Conservation (phyloP, 2,797 vertebrate species). For the Galagoides demidoff region DNA sequence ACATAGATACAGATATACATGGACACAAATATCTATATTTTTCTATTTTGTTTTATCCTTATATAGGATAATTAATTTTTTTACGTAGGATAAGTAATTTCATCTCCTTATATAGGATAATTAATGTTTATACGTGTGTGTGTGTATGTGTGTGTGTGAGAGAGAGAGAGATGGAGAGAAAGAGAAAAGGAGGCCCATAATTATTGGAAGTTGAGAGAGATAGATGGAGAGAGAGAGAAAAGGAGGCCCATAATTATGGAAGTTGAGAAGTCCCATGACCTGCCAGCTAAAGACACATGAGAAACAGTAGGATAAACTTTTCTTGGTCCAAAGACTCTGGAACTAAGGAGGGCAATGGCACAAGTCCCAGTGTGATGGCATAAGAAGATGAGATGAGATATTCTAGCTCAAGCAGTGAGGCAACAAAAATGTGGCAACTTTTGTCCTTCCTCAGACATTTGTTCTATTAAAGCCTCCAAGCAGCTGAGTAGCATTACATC, state of each 20-base stretch:
- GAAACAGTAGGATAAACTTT: too few relatives aligned
- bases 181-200: too few relatives aligned
- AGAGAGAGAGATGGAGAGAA: too few relatives aligned
- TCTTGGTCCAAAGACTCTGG: neutral
- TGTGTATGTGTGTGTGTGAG: too few relatives aligned
- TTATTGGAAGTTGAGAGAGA: neutral
- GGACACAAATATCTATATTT: neutral
- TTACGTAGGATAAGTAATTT: too few relatives aligned
- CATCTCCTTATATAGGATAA: too few relatives aligned
- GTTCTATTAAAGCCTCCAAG: neutral
- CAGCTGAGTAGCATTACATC: too few relatives aligned
- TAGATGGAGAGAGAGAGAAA: neutral
- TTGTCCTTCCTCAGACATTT: neutral
- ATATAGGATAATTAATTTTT: too few relatives aligned
- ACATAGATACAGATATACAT: neutral
- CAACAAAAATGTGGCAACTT: neutral
- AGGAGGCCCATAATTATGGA: neutral
- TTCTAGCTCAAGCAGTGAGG: neutral
- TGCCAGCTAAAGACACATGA: neutral
- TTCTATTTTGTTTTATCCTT: neutral
- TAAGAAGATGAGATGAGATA: neutral
- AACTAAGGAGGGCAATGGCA: neutral
- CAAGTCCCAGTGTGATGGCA: neutral
- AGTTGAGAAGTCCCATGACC: neutral
- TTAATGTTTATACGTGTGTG: too few relatives aligned